Percentiles rank a stretch among this genome's conserved stretches.
Evolutionary conservation across 2,888 invertebrate genomes (phyloP).

Genomic region (Meloe dianella): DNA sequence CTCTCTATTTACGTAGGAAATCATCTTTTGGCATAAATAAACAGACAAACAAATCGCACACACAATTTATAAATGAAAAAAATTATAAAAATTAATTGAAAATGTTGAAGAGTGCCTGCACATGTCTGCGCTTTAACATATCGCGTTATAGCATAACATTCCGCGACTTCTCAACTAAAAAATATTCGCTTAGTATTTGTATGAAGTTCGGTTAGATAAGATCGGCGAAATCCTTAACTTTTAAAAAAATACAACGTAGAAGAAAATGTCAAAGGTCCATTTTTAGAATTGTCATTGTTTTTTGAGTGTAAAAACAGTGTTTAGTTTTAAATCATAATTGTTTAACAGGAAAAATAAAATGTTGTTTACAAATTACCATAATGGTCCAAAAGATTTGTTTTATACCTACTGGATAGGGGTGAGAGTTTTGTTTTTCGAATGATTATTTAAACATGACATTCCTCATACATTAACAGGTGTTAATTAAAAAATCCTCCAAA

Average conservation of each 20-base stretch:
- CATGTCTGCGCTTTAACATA: conserved; percentile 10
- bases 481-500: conserved; percentile 18
- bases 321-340: conserved; percentile 18
- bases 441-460: conserved; percentile 15
- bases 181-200: conserved; percentile 42
- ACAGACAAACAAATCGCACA: background rate
- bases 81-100: background rate
- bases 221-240: conserved; percentile 7
- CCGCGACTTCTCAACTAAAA: conserved; percentile 21
- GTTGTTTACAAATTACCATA: background rate
- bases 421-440: conserved; percentile 23
- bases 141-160: background rate
- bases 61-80: background rate
- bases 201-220: conserved; percentile 19
- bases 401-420: conserved; percentile 42
- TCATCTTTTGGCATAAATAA: background rate
- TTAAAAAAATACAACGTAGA: background rate
- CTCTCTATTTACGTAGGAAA: background rate
- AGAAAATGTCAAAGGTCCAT: background rate
- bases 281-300: conserved; percentile 35
- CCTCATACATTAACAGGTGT: conserved; percentile 32
- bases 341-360: conserved; percentile 4
- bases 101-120: background rate
- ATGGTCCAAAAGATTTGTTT: conserved; percentile 37
- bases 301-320: conserved; percentile 40